Conservation (phyloP, 1,140 invertebrate genomes). For the Trichogramma pretiosum region DNA sequence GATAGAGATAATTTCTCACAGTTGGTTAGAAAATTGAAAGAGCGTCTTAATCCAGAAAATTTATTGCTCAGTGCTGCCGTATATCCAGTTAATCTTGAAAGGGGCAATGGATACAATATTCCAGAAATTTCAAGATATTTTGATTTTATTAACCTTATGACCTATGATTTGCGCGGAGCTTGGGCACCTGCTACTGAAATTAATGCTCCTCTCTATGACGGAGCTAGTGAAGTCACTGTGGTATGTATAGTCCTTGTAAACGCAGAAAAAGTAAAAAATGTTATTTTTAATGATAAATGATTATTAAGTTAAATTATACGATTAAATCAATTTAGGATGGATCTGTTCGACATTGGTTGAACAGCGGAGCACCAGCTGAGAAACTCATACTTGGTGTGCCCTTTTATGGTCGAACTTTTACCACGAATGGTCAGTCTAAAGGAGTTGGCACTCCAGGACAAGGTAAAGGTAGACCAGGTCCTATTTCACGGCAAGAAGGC, state of each 20-base stretch:
- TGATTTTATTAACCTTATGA: slow-evolving; percentile 62
- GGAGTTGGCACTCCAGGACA: slow-evolving; percentile 47
- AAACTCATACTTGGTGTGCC: slow-evolving; percentile 59
- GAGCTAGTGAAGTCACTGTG: slow-evolving; percentile 46
- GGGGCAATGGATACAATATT: slow-evolving; percentile 51
- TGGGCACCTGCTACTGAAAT: slow-evolving; percentile 54
- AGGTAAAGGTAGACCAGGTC: slow-evolving; percentile 54
- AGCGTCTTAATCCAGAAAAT: slow-evolving; percentile 32
- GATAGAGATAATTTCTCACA: slow-evolving; percentile 45
- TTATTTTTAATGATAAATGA: not conserved
- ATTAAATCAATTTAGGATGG: too few species aligned
- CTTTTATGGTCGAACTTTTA: slow-evolving; percentile 56
- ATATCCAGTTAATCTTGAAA: slow-evolving; percentile 38
- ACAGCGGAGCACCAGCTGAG: slow-evolving; percentile 40
- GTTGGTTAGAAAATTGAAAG: slow-evolving; percentile 43
- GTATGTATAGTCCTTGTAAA: slow-evolving; percentile 34
- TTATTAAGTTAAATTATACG: slow-evolving; percentile 22
- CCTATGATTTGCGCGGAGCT: slow-evolving; percentile 60
- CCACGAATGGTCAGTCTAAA: slow-evolving; percentile 36
- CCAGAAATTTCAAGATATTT: slow-evolving; percentile 42
- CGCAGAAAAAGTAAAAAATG: not conserved
- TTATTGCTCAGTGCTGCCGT: slow-evolving; percentile 46
- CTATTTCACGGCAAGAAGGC: slow-evolving; percentile 61
- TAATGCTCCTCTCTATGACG: slow-evolving; percentile 50
- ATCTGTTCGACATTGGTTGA: slow-evolving; percentile 53